Evolutionary conservation across 2,113 vertebrate species (phyloP).

Genomic region (Forbesichthys agassizii): DNA sequence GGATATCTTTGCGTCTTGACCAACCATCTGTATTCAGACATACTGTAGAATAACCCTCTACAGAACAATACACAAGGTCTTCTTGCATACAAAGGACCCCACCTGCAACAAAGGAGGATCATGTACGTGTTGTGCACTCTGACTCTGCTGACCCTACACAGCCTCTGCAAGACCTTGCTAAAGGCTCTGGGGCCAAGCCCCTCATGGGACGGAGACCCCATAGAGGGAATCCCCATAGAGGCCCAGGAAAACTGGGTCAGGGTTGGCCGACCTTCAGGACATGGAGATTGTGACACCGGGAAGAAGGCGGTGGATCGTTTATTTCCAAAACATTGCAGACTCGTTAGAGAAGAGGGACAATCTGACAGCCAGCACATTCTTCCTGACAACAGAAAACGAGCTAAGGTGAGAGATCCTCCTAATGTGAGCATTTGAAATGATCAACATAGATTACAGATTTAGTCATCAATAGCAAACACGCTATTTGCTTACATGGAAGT

Average conservation of each 20-base stretch:
- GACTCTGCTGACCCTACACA: conserved; percentile 63
- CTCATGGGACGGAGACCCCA: not conserved
- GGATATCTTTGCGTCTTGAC: not conserved
- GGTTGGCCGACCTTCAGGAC: not conserved
- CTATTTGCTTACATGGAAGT: too few species aligned
- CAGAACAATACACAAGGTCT: not conserved
- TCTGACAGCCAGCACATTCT: too few species aligned
- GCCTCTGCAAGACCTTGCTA: conserved; percentile 56
- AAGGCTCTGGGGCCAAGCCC: not conserved
- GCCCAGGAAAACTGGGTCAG: not conserved
- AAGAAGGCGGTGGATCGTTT: not conserved
- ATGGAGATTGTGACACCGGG: not conserved
- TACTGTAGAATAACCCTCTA: not conserved
- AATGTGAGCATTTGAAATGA: too few species aligned
- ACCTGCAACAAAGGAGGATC: conserved; percentile 3
- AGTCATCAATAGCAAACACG: too few species aligned
- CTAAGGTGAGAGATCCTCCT: too few species aligned
- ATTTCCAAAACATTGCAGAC: not conserved
- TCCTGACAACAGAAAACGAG: too few species aligned
- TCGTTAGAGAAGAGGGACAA: not conserved
- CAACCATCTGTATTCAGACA: not conserved
- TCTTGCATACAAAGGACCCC: not conserved
- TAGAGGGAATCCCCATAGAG: not conserved
- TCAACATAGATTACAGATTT: too few species aligned
- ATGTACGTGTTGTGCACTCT: conserved; percentile 75